Conservation (phyloP, 2,113 vertebrate genomes). For the Paraplagusia blochii region DNA sequence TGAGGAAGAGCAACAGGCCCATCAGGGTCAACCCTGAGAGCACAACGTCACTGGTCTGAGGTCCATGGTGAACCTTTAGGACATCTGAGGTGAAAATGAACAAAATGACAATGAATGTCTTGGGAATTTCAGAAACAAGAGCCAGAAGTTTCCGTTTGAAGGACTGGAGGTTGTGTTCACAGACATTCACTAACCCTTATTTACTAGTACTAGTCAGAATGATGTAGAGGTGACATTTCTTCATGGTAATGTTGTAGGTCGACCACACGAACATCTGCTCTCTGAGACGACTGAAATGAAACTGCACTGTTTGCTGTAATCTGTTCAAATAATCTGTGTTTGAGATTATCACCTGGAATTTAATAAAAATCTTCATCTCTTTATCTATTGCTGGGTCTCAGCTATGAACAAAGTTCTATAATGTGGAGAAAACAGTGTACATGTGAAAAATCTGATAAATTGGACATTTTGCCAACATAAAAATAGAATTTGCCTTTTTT, state of each 20-base stretch:
- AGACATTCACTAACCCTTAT: too few relatives aligned
- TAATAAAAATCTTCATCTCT: slow-evolving; percentile 24
- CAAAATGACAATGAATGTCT: background rate
- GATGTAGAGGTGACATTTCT: too few relatives aligned
- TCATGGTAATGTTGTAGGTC: too few relatives aligned
- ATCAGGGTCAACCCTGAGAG: slow-evolving; percentile 92
- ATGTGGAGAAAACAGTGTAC: too few relatives aligned
- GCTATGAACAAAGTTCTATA: background rate
- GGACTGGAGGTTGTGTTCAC: too few relatives aligned
- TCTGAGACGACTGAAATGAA: slow-evolving; percentile 21
- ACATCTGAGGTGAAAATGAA: background rate
- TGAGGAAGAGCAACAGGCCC: slow-evolving; percentile 85
- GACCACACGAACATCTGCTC: too few relatives aligned
- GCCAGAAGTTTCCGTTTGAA: background rate
- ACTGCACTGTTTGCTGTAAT: slow-evolving; percentile 19
- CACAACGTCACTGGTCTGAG: slow-evolving; percentile 88
- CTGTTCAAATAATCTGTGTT: slow-evolving; percentile 9
- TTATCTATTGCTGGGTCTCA: too few relatives aligned
- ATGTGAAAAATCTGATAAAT: too few relatives aligned
- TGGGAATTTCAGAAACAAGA: background rate
- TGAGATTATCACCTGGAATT: slow-evolving; percentile 7
- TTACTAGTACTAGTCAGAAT: too few relatives aligned
- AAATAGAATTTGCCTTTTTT: too few relatives aligned
- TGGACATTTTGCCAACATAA: too few relatives aligned
- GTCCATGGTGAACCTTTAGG: background rate